Evolutionary conservation across 1,140 invertebrate species (phyloP).

Genomic region (Coptotermes formosanus): DNA sequence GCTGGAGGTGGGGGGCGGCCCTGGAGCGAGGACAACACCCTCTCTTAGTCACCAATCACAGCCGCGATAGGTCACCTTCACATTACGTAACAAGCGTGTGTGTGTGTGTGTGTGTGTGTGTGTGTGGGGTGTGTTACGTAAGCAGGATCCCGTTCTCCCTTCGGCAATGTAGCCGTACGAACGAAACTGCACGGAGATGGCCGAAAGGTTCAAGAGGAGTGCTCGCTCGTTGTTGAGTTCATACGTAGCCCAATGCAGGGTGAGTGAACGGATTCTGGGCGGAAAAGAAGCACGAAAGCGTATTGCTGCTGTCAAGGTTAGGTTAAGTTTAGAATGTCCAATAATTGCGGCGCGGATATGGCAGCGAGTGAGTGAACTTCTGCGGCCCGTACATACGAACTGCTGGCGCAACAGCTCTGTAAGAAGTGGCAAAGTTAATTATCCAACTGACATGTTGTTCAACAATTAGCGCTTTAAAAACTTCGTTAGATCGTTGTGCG

Average conservation of each 20-base stretch:
- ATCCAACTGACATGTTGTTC: no score
- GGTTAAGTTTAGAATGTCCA: slow-evolving; percentile 16
- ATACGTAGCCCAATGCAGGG: slow-evolving; percentile 24
- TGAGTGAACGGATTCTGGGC: slow-evolving; percentile 28
- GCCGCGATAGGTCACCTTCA: slow-evolving; percentile 36
- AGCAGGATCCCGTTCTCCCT: slow-evolving; percentile 36
- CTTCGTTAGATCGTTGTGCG: no score
- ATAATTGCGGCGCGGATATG: background rate
- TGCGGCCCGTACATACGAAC: background rate
- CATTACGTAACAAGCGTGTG: slow-evolving; percentile 35
- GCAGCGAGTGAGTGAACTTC: background rate
- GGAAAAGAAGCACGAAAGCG: slow-evolving; percentile 11
- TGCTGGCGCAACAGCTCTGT: no score
- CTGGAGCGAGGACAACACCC: slow-evolving; percentile 35
- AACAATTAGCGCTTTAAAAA: no score
- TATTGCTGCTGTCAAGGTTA: slow-evolving; percentile 2
- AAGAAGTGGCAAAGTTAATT: no score
- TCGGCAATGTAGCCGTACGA: background rate
- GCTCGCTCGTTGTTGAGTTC: no score
- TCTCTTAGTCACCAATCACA: slow-evolving; percentile 36
- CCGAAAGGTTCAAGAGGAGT: background rate
- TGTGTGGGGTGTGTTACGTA: slow-evolving; percentile 30
- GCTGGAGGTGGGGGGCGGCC: slow-evolving; percentile 30
- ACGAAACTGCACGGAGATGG: background rate
- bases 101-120: slow-evolving; percentile 11